Percentiles rank a stretch among this genome's conserved stretches.
Evolutionary conservation across 2,888 invertebrate genomes (phyloP).

Genomic region (Alcis repandata): DNA sequence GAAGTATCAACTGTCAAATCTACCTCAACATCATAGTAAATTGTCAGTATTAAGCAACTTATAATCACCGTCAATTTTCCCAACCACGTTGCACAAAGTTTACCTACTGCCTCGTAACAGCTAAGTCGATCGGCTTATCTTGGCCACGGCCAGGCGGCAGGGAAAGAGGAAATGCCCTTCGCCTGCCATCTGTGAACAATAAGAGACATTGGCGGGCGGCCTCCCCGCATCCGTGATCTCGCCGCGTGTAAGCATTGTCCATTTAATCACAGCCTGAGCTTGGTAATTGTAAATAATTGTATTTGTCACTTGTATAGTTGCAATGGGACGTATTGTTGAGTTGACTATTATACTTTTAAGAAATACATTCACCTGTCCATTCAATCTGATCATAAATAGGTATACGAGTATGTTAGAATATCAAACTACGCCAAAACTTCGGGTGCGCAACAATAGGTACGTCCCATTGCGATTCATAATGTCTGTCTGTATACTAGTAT

Average conservation of each 20-base stretch:
- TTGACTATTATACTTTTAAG: neutral
- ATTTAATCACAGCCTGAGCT: slow-evolving; percentile 1
- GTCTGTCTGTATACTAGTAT: too few species aligned
- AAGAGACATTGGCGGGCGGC: slow-evolving; percentile 72
- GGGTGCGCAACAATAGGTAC: too few species aligned
- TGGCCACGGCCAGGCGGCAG: slow-evolving; percentile 68
- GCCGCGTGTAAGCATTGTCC: slow-evolving; percentile 26
- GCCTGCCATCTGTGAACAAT: slow-evolving; percentile 75
- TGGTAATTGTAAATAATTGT: slow-evolving; percentile 6
- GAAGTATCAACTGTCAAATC: neutral
- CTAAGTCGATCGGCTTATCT: slow-evolving; percentile 58
- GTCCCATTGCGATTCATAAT: too few species aligned
- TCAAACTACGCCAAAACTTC: neutral
- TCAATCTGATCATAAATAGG: neutral
- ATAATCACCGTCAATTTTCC: slow-evolving; percentile 2
- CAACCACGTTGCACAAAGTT: neutral
- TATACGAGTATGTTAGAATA: neutral
- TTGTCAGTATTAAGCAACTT: neutral
- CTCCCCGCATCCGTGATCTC: slow-evolving; percentile 74
- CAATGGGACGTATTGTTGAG: neutral
- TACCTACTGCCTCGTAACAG: slow-evolving; percentile 5
- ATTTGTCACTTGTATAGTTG: slow-evolving; percentile 9
- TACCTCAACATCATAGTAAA: neutral
- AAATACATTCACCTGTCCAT: neutral
- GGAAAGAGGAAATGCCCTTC: slow-evolving; percentile 80